phyloP scores from a whole-genome alignment of 2,888 invertebrate species.

The Amblyteles armatorius region DNA sequence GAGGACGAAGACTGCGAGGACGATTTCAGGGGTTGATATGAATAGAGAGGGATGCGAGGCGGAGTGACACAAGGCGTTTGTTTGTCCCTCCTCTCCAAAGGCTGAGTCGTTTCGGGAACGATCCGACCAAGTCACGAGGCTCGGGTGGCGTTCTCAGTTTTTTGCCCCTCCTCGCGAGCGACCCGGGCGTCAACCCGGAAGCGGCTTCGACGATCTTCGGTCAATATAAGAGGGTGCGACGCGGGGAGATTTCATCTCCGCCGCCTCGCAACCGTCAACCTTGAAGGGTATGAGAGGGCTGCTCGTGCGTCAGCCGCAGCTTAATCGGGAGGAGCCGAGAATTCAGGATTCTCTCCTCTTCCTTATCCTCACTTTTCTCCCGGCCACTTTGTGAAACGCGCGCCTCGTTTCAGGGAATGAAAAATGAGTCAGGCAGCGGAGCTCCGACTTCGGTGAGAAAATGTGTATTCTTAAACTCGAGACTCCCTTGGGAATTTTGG shows the following conservation, averaged over 20 bases:
- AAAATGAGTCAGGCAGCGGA: conserved; percentile 10
- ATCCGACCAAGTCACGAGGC: conserved; percentile 20
- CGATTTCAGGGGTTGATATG: conserved; percentile 48
- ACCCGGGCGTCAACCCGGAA: conserved; percentile 57
- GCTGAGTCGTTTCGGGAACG: conserved; percentile 20
- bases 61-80: conserved; percentile 23
- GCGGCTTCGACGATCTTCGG: conserved; percentile 40
- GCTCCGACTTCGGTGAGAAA: not conserved
- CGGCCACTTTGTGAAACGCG: not conserved
- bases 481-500: not conserved
- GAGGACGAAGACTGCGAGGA: conserved; percentile 70
- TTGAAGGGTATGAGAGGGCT: not conserved
- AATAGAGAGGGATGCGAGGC: conserved; percentile 25
- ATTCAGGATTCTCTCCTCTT: not conserved
- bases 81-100: conserved; percentile 7
- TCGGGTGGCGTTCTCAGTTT: not conserved
- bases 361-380: not conserved
- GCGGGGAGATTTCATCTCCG: conserved; percentile 27
- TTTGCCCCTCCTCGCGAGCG: not conserved
- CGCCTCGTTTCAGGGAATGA: not conserved
- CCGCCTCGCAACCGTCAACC: conserved; percentile 1
- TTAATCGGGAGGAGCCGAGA: not conserved
- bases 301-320: not conserved
- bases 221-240: conserved; percentile 37
- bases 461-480: conserved; percentile 3